Conservation (phyloP, 2,113 vertebrate species). For the Sclerurus mexicanus region DNA sequence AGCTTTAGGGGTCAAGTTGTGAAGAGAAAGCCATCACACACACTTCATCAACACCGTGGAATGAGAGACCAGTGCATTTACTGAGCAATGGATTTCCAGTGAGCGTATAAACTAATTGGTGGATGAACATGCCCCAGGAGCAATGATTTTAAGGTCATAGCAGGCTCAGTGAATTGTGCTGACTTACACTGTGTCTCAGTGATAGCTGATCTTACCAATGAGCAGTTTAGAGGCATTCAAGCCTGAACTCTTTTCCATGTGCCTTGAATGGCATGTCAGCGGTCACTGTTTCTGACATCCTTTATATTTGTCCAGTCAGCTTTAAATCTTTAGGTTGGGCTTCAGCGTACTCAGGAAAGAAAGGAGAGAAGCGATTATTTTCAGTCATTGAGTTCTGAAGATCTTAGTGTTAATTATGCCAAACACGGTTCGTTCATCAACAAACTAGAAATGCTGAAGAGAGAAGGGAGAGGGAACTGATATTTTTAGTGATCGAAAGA, state of each 20-base stretch:
- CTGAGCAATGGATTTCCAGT: conserved; percentile 79
- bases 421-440: conserved; percentile 83
- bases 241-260: conserved; percentile 84
- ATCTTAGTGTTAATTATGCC: conserved; percentile 89
- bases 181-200: conserved; percentile 83
- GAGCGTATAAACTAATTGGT: conserved; percentile 83
- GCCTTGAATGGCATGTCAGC: conserved; percentile 87
- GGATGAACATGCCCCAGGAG: conserved; percentile 84
- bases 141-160: conserved; percentile 89
- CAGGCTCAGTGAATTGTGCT: conserved; percentile 88
- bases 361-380: conserved; percentile 92
- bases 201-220: conserved; percentile 91
- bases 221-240: conserved; percentile 84
- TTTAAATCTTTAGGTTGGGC: conserved; percentile 88
- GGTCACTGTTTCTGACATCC: conserved; percentile 86
- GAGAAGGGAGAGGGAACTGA: conserved; percentile 27
- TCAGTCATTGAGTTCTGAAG: conserved; percentile 92
- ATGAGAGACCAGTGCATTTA: conserved; percentile 80
- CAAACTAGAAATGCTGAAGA: conserved; percentile 79
- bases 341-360: conserved; percentile 83
- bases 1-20: conserved; percentile 79
- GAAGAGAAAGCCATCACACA: conserved; percentile 85
- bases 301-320: conserved; percentile 95
- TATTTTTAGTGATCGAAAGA: conserved; percentile 60
- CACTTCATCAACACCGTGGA: conserved; percentile 86